These are phyloP conservation scores for Chaetophractus vellerosus DNA, from an alignment of 2,797 vertebrate species.

Conservation along the genomic window DNA sequence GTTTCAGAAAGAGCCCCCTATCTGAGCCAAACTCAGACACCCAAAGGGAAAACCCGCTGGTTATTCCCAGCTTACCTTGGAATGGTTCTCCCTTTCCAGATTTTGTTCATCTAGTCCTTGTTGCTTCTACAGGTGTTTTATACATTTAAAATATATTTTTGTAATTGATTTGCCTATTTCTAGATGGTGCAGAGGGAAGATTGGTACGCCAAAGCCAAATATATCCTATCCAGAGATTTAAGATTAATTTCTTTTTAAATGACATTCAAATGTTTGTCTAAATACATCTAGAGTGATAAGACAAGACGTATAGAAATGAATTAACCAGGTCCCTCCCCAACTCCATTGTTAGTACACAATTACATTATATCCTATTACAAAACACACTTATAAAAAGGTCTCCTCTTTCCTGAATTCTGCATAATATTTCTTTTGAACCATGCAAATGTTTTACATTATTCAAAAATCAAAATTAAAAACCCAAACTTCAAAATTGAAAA, in stretches of 20 bases:
- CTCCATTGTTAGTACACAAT: neutral
- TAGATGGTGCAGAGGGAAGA: neutral
- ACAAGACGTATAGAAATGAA: neutral
- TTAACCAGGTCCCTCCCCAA: neutral
- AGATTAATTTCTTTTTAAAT: neutral
- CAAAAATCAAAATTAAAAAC: neutral
- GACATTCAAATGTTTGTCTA: neutral
- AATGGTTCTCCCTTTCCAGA: no score
- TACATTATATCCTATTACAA: neutral
- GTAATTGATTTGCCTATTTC: neutral
- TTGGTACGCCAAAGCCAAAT: neutral
- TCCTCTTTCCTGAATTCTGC: neutral
- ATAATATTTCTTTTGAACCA: neutral
- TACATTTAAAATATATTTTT: no score
- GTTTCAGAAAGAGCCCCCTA: no score
- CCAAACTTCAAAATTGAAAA: neutral
- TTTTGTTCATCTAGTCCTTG: neutral
- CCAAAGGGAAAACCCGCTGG: no score
- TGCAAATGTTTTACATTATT: neutral
- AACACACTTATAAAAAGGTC: neutral
- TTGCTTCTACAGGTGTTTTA: neutral
- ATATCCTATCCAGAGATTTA: neutral
- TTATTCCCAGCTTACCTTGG: no score
- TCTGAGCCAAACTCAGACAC: no score
- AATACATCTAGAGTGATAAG: neutral